These are phyloP conservation scores for Sycophila sp. DNA, from an alignment of 1,140 invertebrate species.

Conservation along the genomic window DNA sequence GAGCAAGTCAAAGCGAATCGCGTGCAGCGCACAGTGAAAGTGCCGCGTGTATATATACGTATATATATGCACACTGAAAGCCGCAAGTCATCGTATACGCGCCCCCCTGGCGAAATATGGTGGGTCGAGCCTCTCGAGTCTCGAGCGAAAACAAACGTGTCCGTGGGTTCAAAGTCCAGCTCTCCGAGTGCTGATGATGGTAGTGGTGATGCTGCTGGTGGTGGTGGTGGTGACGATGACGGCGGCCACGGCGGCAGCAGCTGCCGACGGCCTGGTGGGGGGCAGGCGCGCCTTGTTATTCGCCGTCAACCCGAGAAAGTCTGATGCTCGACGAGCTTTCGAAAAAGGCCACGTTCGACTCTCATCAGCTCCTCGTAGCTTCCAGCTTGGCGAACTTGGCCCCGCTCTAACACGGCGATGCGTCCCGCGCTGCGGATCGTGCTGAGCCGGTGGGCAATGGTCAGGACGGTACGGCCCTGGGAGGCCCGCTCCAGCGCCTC, in stretches of 20 bases:
- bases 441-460: conserved; percentile 92
- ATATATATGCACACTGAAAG: not conserved
- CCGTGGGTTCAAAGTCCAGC: too few species aligned
- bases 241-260: too few species aligned
- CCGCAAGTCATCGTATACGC: not conserved
- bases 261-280: too few species aligned
- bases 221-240: too few species aligned
- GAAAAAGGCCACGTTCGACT: conserved; percentile 70
- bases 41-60: not conserved
- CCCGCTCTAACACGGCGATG: conserved; percentile 89
- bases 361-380: conserved; percentile 77
- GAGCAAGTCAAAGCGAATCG: too few species aligned
- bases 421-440: conserved; percentile 91
- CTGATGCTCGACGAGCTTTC: conserved; percentile 75
- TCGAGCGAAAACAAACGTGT: too few species aligned
- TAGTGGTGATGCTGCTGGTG: too few species aligned
- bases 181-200: too few species aligned
- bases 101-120: not conserved
- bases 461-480: conserved; percentile 87
- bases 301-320: conserved; percentile 60
- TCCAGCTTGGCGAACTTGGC: conserved; percentile 85
- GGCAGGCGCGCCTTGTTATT: not conserved
- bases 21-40: too few species aligned
- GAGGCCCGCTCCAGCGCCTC: conserved; percentile 85
- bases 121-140: too few species aligned